Evolutionary conservation across 2,888 invertebrate genomes (phyloP).

Genomic region (Neoascia interrupta): DNA sequence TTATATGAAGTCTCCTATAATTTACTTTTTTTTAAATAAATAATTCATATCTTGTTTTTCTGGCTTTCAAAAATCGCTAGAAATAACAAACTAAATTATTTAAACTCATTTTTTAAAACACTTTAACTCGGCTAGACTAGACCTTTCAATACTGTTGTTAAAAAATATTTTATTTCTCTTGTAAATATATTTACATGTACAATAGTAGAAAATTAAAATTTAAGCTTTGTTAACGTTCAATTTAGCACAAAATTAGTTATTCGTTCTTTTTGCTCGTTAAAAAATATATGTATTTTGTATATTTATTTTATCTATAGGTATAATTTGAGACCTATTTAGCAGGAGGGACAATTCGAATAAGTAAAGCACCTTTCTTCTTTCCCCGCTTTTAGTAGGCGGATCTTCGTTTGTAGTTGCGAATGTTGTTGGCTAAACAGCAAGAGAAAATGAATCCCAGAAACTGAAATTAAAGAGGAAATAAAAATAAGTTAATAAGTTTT

Average conservation of each 20-base stretch:
- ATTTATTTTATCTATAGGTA: slow-evolving; percentile 12
- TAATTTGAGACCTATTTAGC: slow-evolving; percentile 15
- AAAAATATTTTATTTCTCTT: slow-evolving; percentile 44
- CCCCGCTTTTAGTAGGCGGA: slow-evolving; percentile 81
- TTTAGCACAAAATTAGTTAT: slow-evolving; percentile 34
- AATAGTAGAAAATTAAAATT: slow-evolving; percentile 18
- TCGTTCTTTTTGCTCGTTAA: slow-evolving; percentile 13
- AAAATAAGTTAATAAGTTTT: too few relatives aligned
- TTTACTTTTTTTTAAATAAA: too few relatives aligned
- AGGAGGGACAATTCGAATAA: slow-evolving; percentile 27
- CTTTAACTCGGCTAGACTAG: neutral
- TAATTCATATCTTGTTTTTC: too few relatives aligned
- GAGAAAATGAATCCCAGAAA: slow-evolving; percentile 90
- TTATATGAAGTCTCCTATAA: too few relatives aligned
- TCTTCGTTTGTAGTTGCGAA: slow-evolving; percentile 90
- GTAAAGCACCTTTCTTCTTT: neutral
- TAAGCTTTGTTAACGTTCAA: slow-evolving; percentile 40
- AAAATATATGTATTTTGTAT: neutral
- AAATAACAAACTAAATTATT: too few relatives aligned
- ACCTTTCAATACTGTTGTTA: slow-evolving; percentile 15
- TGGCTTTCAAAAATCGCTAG: too few relatives aligned
- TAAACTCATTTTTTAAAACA: too few relatives aligned
- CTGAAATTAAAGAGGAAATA: slow-evolving; percentile 79
- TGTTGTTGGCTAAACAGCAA: slow-evolving; percentile 92
- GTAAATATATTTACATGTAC: slow-evolving; percentile 48